Percentiles rank a stretch among this genome's conserved stretches.
Conservation (phyloP, 2,113 vertebrate genomes). For the Cyprinodon tularosa region DNA sequence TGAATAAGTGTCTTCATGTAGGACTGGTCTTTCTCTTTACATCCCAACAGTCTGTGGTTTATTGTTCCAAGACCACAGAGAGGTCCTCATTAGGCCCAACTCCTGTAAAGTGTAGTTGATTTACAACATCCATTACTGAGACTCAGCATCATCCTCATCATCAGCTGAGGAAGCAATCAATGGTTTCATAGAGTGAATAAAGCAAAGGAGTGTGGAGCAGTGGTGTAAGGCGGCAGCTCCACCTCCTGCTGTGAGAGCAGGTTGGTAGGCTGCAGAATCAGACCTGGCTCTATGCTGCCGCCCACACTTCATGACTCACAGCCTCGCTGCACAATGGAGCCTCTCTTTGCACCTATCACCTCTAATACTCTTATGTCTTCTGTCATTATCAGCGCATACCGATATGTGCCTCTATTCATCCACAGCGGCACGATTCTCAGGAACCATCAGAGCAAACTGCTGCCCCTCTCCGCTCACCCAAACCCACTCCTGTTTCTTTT, state of each 20-base stretch:
- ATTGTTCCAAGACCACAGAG: too few species aligned
- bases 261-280: neutral
- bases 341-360: constrained; percentile 23
- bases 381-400: constrained; percentile 32
- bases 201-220: neutral
- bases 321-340: constrained; percentile 26
- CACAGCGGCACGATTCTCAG: constrained; percentile 31
- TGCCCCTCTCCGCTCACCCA: constrained; percentile 17
- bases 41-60: too few species aligned
- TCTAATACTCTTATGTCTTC: constrained; percentile 13
- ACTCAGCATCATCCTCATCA: neutral
- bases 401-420: constrained; percentile 51
- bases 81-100: neutral
- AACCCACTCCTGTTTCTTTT: constrained; percentile 18
- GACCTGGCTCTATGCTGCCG: constrained; percentile 14
- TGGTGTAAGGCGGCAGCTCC: neutral
- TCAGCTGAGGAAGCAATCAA: neutral
- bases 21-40: too few species aligned
- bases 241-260: neutral
- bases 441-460: constrained; percentile 24
- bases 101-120: neutral
- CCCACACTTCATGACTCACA: constrained; percentile 25
- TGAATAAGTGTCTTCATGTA: too few species aligned
- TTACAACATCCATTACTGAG: neutral
- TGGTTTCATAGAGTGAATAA: neutral